These are phyloP conservation scores for Dastarcus helophoroides DNA, from an alignment of 2,888 invertebrate genomes.

Conservation along the genomic window DNA sequence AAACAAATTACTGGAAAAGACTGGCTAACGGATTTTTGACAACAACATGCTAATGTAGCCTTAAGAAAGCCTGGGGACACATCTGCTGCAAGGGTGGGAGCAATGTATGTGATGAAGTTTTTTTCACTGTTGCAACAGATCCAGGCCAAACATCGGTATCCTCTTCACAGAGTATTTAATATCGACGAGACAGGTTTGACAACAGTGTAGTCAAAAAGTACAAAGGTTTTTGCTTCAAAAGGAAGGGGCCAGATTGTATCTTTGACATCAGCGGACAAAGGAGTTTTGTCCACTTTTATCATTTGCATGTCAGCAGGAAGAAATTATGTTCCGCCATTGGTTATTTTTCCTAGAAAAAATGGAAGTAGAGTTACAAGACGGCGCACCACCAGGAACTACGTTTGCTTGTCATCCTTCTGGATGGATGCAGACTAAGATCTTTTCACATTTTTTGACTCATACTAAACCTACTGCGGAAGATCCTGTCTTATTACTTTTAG, in stretches of 20 bases:
- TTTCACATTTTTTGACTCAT: background rate
- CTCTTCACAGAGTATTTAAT: slow-evolving; percentile 1
- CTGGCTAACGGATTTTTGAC: background rate
- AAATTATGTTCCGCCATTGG: background rate
- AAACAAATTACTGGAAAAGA: background rate
- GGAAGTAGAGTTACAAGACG: slow-evolving; percentile 1
- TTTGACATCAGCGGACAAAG: background rate
- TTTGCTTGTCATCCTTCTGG: slow-evolving; percentile 1
- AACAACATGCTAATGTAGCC: background rate
- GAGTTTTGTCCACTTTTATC: slow-evolving; percentile 1
- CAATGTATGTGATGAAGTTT: background rate
- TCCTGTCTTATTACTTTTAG: slow-evolving; percentile 9
- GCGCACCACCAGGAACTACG: background rate
- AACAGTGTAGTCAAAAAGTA: background rate
- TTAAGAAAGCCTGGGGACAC: slow-evolving; percentile 1
- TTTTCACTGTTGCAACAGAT: slow-evolving; percentile 1
- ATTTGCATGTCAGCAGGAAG: slow-evolving; percentile 1
- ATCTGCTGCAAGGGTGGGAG: slow-evolving; percentile 2
- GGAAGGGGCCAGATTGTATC: slow-evolving; percentile 1
- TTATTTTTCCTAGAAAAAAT: background rate
- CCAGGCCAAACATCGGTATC: background rate
- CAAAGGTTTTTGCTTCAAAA: slow-evolving; percentile 1
- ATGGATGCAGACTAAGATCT: background rate
- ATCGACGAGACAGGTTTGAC: slow-evolving; percentile 1
- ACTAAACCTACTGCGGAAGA: slow-evolving; percentile 2